Evolutionary conservation across 2,113 vertebrate genomes (phyloP), one percentile per base, ranked within the genome.

Genomic region (Mirza zaza): DNA sequence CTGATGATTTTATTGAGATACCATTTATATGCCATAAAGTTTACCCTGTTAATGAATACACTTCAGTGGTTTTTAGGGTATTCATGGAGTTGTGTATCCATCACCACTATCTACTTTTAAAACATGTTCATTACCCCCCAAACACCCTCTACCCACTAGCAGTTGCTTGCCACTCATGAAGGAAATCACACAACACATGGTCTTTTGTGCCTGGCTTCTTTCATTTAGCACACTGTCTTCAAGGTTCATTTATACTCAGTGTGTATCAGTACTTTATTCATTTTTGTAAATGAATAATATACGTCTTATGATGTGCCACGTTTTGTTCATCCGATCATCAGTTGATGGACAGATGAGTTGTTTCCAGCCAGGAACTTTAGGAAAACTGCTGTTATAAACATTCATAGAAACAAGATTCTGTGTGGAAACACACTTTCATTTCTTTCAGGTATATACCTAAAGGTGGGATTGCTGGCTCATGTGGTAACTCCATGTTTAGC

Each of bases 231-330:
- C 23, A 10, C 25, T 65, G 45, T 15, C 65, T 67, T 39, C 25
- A 23, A 81, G 13, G 17, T 32, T 83, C 39, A 10, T 39, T n/a
- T 7, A 8, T 8, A 2, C 23, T 14, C 11, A 12, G 18, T 10
- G 5, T 1, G 25, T 1, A 13, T 70, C 39, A 32, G 17, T 34
- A 34, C 20, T 10, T 25, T 2, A 29, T 13, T 81, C 39, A 23
- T 87, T 63, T 65, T 8, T 32, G 11, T 25, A 27, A 42, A 50
- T 1, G 2, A 75, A 68, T 48, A 84, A 32, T 18, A 63, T 9
- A n/a, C 1, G 0, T 67, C 23, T 27, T 15, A 6, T 57, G 17
- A 75, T 3, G 18, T 59, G 9, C 11, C 18, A 3, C 13, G 12
- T 17, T 76, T 76, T 50, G 42, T 6, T 50, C 65, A 23, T 73